phyloP scores from a whole-genome alignment of 2,113 vertebrate species.

The Mionectes macconnelli region DNA sequence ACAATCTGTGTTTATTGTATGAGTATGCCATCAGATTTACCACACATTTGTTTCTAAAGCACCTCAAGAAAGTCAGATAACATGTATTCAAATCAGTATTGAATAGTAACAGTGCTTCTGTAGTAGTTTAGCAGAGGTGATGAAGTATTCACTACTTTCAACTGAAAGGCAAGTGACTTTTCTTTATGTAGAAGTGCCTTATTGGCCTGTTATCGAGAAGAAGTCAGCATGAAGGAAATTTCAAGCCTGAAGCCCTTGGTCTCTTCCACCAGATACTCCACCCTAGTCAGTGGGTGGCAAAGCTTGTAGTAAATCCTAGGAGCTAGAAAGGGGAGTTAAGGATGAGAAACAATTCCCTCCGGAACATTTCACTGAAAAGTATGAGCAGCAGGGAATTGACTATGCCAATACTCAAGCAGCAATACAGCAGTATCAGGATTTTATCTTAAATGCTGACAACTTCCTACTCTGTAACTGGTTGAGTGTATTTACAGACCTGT shows the following conservation, averaged over 20 bases:
- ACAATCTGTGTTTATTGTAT: background rate
- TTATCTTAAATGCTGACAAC: background rate
- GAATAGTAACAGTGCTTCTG: background rate
- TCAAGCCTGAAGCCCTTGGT: background rate
- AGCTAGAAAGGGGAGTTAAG: background rate
- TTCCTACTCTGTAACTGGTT: background rate
- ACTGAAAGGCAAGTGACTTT: background rate
- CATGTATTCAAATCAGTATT: background rate
- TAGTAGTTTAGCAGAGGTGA: background rate
- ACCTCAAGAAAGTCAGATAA: background rate
- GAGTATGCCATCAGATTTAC: background rate
- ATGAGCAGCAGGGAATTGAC: background rate
- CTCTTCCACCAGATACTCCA: background rate
- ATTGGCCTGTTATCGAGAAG: background rate
- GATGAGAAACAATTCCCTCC: background rate
- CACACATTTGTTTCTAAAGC: background rate
- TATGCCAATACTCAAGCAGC: background rate
- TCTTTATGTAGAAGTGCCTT: background rate
- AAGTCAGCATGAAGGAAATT: background rate
- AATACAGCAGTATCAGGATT: background rate
- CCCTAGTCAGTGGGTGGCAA: background rate
- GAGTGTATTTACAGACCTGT: background rate
- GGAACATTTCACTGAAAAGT: background rate
- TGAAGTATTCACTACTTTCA: background rate
- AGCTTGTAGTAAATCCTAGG: background rate